Percentiles rank a stretch among this genome's conserved stretches.
phyloP scores from a whole-genome alignment of 2,797 vertebrate genomes.

The Botia almorhae region DNA sequence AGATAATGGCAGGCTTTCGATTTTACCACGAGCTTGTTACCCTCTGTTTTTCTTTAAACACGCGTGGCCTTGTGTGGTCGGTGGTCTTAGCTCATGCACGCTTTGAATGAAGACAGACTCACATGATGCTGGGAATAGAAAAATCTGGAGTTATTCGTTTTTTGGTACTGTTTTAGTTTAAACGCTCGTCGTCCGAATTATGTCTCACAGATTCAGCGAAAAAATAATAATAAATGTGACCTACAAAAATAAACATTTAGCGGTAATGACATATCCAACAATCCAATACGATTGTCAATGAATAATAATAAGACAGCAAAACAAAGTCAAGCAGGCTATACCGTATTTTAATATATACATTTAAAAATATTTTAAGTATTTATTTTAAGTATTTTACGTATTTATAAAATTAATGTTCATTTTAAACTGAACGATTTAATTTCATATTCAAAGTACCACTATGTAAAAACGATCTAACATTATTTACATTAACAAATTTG shows the following conservation, averaged over 20 bases:
- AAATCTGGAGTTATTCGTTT: constrained; percentile 17
- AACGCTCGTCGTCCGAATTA: not conserved
- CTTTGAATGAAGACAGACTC: constrained; percentile 3
- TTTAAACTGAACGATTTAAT: not conserved
- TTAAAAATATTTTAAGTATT: not conserved
- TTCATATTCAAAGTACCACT: not conserved
- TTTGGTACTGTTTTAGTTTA: constrained; percentile 6
- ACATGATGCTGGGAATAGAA: constrained; percentile 14
- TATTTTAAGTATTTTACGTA: not conserved
- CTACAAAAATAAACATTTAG: not conserved
- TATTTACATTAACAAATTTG: not conserved
- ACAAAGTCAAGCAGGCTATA: not conserved
- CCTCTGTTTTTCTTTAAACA: not conserved
- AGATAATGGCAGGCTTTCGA: not conserved
- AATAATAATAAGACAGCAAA: not conserved
- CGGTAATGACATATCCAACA: not conserved
- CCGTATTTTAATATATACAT: not conserved
- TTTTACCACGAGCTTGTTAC: not conserved
- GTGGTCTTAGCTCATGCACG: not conserved
- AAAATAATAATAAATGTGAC: not conserved
- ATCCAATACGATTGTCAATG: not conserved
- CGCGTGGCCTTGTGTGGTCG: constrained; percentile 4
- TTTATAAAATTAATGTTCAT: not conserved
- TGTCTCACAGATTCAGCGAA: not conserved
- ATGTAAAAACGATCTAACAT: not conserved